A percentile compares a stretch with the other conserved stretches of the same genome.
These are phyloP conservation scores for Drosophila aff. DNA, from an alignment of 1,140 invertebrate genomes.

Conservation along the genomic window DNA sequence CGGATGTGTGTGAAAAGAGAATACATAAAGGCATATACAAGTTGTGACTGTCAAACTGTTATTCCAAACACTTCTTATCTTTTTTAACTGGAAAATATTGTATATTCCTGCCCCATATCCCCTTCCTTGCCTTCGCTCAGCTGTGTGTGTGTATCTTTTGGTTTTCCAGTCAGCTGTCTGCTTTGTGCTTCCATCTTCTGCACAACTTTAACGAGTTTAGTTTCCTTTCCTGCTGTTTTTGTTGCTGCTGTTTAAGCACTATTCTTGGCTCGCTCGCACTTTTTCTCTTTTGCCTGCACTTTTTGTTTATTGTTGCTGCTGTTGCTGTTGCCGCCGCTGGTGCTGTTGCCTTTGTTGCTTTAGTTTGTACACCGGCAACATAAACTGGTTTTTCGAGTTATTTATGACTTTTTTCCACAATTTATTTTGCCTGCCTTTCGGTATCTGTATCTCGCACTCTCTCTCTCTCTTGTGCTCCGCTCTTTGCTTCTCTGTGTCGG, in stretches of 20 bases:
- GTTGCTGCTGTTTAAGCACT: slow-evolving; percentile 58
- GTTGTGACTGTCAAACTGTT: slow-evolving; percentile 50
- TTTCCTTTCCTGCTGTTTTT: slow-evolving; percentile 35
- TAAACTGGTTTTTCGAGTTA: slow-evolving; percentile 83
- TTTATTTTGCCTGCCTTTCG: slow-evolving; percentile 72
- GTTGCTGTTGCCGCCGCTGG: slow-evolving; percentile 37
- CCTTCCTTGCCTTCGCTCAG: slow-evolving; percentile 37
- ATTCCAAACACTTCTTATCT: slow-evolving; percentile 40
- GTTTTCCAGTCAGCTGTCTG: slow-evolving; percentile 74
- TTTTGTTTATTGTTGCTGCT: slow-evolving; percentile 68
- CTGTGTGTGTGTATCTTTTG: slow-evolving; percentile 66
- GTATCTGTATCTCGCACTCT: slow-evolving; percentile 58
- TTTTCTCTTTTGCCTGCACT: slow-evolving; percentile 66
- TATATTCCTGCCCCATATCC: slow-evolving; percentile 1
- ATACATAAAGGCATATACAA: slow-evolving; percentile 22
- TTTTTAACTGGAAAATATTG: slow-evolving; percentile 36
- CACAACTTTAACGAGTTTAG: slow-evolving; percentile 77
- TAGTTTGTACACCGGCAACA: slow-evolving; percentile 79
- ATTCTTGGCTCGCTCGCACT: slow-evolving; percentile 68
- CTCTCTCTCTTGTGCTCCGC: slow-evolving; percentile 11
- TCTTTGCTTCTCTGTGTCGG: slow-evolving; percentile 15
- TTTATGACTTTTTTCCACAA: slow-evolving; percentile 80
- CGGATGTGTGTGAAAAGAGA: slow-evolving; percentile 8
- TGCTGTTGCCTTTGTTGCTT: slow-evolving; percentile 33
- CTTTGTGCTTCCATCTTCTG: slow-evolving; percentile 65